phyloP scores from a whole-genome alignment of 2,113 vertebrate species.

The Zosterops borbonicus region DNA sequence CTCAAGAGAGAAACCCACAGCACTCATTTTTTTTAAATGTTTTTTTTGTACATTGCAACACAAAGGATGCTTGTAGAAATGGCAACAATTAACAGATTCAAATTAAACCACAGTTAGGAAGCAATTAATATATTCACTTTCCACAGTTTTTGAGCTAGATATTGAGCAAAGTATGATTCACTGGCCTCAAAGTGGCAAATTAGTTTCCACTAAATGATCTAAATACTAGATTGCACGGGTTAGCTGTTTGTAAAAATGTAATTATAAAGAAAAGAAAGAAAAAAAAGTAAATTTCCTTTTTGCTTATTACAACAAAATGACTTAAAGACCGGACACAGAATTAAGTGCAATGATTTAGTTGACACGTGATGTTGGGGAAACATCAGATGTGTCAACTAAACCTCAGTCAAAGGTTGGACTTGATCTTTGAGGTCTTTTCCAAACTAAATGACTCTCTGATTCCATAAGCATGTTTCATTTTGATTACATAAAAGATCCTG shows the following conservation, averaged over 20 bases:
- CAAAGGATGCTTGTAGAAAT: neutral
- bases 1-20: neutral
- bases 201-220: neutral
- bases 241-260: neutral
- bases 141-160: neutral
- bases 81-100: neutral
- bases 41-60: neutral
- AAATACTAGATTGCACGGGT: neutral
- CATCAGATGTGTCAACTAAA: neutral
- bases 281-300: neutral
- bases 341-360: neutral
- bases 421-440: neutral
- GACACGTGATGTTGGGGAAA: neutral
- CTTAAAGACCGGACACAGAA: fast-evolving
- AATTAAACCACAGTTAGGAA: neutral
- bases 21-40: neutral
- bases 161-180: neutral
- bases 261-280: neutral
- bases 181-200: neutral
- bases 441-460: neutral
- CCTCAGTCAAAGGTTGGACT: neutral
- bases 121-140: neutral
- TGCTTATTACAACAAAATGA: neutral
- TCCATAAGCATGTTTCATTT: neutral
- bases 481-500: neutral